Evolutionary conservation across 2,888 invertebrate species (phyloP), one percentile per base, ranked within the genome.

Genomic region (Gnatocerus cornutus): DNA sequence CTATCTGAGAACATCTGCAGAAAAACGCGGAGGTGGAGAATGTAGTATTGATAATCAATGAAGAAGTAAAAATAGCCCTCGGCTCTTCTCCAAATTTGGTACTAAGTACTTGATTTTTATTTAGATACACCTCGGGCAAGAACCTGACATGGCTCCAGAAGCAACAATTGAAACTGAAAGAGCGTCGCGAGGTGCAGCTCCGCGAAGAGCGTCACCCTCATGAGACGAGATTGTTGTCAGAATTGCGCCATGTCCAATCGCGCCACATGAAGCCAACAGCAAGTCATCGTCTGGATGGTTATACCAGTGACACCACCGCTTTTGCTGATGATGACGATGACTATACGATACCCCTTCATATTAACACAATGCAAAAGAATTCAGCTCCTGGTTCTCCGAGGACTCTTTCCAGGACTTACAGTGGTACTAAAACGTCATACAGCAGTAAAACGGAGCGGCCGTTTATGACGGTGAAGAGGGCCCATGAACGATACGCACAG

Each of bases 141-240:
- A 83, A 84, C 16, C 85, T 91, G 73, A 92, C 94, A 63, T 95
- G 94, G 94, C 87, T 95, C 71, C 93, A 94, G 84, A 88, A 92
- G 74, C 94, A 95, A 81, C 94, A 95, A 81, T 89, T 93, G 82
- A 94, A 94, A 82, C 87, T 95, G 48, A 89, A 93, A 53, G 93
- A 93, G 77, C 88, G 92, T 76, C 89, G 90, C 77, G 93, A 93
- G 82, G 90, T 91, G 69, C 88, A 92, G 81, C 88, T 91, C 83
- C 87, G 91, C 71, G 91, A 92, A 80, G 92, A 93, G 83, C 88
- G 91, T 74, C 88, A 89, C 76, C 90, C 91, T 72, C 89, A 91
- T 81, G 93, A 93, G 84, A 88, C 88, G 72, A 85, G 88, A 30
- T 85, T 91, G 67, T 84, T 90, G 74, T 87, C 87, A 3, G 90